phyloP scores from a whole-genome alignment of 2,113 vertebrate species.

The Castor canadensis region DNA sequence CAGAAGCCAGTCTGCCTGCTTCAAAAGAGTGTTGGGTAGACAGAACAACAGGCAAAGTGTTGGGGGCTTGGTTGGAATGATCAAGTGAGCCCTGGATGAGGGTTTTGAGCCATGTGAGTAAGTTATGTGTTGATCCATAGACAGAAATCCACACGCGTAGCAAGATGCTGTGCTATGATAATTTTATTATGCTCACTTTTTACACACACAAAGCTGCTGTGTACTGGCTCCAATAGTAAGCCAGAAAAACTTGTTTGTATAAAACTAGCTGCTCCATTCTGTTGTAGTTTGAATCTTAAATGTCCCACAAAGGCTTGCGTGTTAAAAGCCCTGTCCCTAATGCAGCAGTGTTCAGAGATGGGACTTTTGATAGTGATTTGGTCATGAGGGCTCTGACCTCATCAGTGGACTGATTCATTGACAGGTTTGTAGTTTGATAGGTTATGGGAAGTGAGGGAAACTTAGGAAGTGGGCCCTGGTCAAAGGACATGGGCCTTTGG shows the following conservation, averaged over 20 bases:
- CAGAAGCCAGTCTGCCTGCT: neutral
- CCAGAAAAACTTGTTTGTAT: neutral
- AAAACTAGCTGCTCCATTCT: too few species aligned
- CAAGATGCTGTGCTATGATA: neutral
- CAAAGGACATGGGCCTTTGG: neutral
- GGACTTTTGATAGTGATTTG: neutral
- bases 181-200: too few species aligned
- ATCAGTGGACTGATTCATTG: too few species aligned
- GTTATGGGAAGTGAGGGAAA: too few species aligned
- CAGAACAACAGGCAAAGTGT: rapidly evolving
- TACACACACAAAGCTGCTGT: too few species aligned
- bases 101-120: too few species aligned
- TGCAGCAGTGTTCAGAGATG: neutral
- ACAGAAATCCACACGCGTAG: too few species aligned
- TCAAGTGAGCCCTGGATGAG: rapidly evolving
- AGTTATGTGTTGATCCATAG: rapidly evolving
- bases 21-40: too few species aligned
- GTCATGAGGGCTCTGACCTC: neutral
- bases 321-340: neutral
- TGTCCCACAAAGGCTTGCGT: too few species aligned
- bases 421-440: neutral
- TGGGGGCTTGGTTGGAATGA: rapidly evolving
- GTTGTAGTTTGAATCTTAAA: too few species aligned
- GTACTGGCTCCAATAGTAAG: neutral
- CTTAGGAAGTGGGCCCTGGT: neutral